Evolutionary conservation across 2,888 invertebrate species (phyloP), one percentile per base, ranked within the genome.

Genomic region (Enchytraeus crypticus): DNA sequence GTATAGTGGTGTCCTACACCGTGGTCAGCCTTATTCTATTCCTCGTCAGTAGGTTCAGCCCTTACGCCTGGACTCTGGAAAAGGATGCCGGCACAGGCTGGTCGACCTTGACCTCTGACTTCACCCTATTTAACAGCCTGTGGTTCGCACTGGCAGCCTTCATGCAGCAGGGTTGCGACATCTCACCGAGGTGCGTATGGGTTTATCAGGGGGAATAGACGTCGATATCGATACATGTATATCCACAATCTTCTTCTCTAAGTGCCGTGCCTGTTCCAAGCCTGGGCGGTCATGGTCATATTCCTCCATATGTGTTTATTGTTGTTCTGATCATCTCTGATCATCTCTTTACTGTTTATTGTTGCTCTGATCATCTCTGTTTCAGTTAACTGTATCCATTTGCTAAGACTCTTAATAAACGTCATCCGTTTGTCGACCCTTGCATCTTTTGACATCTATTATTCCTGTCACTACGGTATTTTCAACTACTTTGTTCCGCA

Each of bases 121-220:
- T 71, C 80, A 90, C 89, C 74, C 88, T 93, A 75, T 85, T 90
- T 81, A 93, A 93, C 81, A 91, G 92, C 63, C 85, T 96, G 71
- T 96, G 95, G 95, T 96, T 96, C 81, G 87, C 93, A 0, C 82
- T 96, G 67, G 92, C 92, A 30, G 92, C 95, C 51, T 90, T 96
- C 79, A 93, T 96, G 90, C 95, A 95, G 81, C 95, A 96, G 81
- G 93, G 93, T 64, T 91, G 92, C 75, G 93, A 96, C 80, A 89
- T 95, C 67, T 88, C 92, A 57, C 95, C 95, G 29, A 86, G 90
- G 86, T 90, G 57, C 55, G 69, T 14, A 3, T 30, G 18, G 5
- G 14, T 14, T 23, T 49, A 5, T 4, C 26, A 23, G 43, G 43
- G n/a, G 43, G n/a, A 43, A n/a, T 14, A 43, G 43, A n/a, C 11